Percentiles rank a stretch among this genome's conserved stretches.
These are phyloP conservation scores for Hydra vulgaris DNA, from an alignment of 30 jellyfish, hydroid and myxozoan species.

Conservation along the genomic window DNA sequence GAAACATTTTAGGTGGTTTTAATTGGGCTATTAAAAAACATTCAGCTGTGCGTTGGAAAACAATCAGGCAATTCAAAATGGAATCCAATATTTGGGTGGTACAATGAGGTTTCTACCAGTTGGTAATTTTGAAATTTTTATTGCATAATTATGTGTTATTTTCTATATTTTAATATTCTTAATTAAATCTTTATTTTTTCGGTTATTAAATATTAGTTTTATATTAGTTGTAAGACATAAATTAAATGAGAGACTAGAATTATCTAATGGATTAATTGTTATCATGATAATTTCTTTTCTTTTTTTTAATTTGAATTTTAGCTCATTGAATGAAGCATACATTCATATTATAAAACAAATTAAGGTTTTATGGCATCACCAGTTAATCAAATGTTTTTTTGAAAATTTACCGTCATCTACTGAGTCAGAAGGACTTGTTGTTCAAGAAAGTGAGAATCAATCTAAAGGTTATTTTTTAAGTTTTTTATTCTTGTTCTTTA, in stretches of 20 bases:
- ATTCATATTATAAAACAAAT: constrained; percentile 48
- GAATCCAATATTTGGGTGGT: constrained; percentile 98
- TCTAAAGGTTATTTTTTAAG: too few species aligned
- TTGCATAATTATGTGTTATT: too few species aligned
- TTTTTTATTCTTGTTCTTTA: neutral
- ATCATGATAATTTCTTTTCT: too few species aligned
- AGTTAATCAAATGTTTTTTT: constrained; percentile 47
- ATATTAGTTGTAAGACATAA: too few species aligned
- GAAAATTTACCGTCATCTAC: constrained; percentile 39
- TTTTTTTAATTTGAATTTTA: too few species aligned
- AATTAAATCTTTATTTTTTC: neutral
- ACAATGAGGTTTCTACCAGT: constrained; percentile 28
- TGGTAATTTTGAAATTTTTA: constrained; percentile 28
- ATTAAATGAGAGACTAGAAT: too few species aligned
- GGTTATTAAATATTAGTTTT: too few species aligned
- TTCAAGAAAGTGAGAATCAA: neutral
- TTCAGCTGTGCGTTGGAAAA: constrained; percentile 58
- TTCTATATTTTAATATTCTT: neutral
- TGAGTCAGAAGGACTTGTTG: constrained; percentile 17
- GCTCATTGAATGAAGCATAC: constrained; percentile 49
- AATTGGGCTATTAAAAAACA: constrained; percentile 43
- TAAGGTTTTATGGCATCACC: constrained; percentile 65
- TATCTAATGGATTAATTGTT: too few species aligned
- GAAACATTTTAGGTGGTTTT: constrained; percentile 40
- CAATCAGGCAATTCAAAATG: constrained; percentile 70